These are phyloP conservation scores for Nasonovia ribisnigri DNA, from an alignment of 2,888 invertebrate species.

Conservation along the genomic window DNA sequence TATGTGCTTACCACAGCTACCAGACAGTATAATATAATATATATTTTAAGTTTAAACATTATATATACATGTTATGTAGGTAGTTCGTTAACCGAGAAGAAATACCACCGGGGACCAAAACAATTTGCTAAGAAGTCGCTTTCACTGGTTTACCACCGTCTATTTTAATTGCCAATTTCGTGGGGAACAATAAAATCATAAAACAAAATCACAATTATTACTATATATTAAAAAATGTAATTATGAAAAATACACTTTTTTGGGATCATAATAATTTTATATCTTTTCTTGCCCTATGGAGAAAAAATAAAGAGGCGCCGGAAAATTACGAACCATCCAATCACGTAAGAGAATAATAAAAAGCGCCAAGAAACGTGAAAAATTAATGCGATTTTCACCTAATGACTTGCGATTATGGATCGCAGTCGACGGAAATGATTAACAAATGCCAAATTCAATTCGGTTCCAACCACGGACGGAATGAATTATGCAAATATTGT, in stretches of 20 bases:
- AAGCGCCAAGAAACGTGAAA: conserved; percentile 13
- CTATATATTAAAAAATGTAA: conserved; percentile 13
- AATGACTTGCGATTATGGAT: not conserved
- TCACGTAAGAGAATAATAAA: not conserved
- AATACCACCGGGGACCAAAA: conserved; percentile 38
- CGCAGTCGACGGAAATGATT: not conserved
- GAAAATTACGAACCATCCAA: not conserved
- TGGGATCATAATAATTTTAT: conserved; percentile 10
- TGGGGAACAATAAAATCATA: conserved; percentile 39
- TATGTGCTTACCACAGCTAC: too few species aligned
- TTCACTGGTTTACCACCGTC: conserved; percentile 31
- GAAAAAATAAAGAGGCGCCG: not conserved
- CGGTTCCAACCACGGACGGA: not conserved
- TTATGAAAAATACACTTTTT: not conserved
- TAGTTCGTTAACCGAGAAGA: conserved; percentile 30
- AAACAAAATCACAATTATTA: conserved; percentile 38
- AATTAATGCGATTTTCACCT: not conserved
- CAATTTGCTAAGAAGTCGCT: conserved; percentile 49
- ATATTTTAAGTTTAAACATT: not conserved
- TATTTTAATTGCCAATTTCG: conserved; percentile 51
- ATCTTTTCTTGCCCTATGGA: conserved; percentile 1
- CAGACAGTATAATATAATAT: not conserved
- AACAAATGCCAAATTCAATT: conserved; percentile 9
- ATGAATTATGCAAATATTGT: not conserved
- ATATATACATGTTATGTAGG: not conserved